phyloP scores from a whole-genome alignment of 92 coral and sea anemone genomes.

The Galaxea fascicularis region DNA sequence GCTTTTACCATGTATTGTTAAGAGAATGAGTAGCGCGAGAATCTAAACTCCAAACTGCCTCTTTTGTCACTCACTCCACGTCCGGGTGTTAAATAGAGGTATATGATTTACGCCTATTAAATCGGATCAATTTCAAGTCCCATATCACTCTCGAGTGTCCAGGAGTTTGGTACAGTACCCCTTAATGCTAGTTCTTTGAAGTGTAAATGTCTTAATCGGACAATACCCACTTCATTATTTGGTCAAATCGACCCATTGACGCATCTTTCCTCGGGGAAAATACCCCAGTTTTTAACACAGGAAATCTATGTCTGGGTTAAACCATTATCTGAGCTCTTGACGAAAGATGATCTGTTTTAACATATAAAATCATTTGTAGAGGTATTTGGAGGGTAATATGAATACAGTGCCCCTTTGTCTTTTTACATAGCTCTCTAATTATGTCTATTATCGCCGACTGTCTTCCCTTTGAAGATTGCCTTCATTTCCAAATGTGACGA shows the following conservation, averaged over 20 bases:
- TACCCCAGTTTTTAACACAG: constrained; percentile 22
- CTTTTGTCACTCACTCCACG: background rate
- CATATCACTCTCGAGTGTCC: constrained; percentile 3
- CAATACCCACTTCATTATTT: background rate
- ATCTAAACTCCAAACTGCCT: background rate
- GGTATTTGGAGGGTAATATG: constrained; percentile 3
- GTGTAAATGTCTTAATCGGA: background rate
- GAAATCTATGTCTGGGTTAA: constrained; percentile 38
- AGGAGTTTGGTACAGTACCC: constrained; percentile 1
- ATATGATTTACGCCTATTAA: background rate
- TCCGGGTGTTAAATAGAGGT: constrained; percentile 1
- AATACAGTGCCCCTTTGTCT: constrained; percentile 7
- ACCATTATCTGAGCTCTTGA: constrained; percentile 10
- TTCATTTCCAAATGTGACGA: background rate
- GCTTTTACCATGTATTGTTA: too few species aligned
- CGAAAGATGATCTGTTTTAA: constrained; percentile 38
- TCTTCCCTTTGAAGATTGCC: background rate
- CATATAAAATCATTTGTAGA: constrained; percentile 13
- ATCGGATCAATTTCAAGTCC: background rate
- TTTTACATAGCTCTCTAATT: constrained; percentile 44
- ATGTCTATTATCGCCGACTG: background rate
- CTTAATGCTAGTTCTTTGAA: background rate
- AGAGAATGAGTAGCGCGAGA: background rate
- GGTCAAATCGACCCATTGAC: background rate
- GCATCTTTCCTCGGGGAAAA: constrained; percentile 19